phyloP scores from a whole-genome alignment of 2,888 invertebrate species.

The Ophion ellenae region DNA sequence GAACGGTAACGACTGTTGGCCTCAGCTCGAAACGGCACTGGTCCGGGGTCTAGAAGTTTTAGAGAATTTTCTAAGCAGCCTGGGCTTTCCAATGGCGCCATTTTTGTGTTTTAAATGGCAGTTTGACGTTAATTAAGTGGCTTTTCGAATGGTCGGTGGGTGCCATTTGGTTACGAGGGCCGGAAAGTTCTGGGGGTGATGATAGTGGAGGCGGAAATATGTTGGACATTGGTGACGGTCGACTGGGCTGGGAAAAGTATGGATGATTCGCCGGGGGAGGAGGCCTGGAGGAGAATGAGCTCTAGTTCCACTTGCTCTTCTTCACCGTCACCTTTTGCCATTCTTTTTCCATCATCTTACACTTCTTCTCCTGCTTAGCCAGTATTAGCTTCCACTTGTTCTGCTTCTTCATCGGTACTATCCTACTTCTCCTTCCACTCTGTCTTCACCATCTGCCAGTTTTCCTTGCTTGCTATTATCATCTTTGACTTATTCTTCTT shows the following conservation, averaged over 20 bases:
- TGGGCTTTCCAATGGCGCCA: no score
- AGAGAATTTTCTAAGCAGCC: no score
- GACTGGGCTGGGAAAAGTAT: conserved; percentile 8
- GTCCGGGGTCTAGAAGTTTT: no score
- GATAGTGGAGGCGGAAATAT: neutral
- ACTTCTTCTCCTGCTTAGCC: neutral
- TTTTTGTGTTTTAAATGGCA: no score
- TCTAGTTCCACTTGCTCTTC: conserved; percentile 13
- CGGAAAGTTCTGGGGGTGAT: no score
- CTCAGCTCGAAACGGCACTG: no score
- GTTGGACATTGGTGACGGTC: conserved; percentile 6
- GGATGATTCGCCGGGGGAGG: conserved; percentile 30
- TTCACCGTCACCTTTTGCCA: conserved; percentile 42
- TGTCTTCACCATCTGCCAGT: neutral
- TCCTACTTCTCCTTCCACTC: neutral
- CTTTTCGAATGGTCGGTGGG: no score
- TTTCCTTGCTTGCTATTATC: neutral
- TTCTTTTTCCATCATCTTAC: conserved; percentile 40
- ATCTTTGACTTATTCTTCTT: neutral
- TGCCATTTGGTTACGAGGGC: no score
- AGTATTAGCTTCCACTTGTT: neutral
- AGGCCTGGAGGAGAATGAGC: conserved; percentile 28
- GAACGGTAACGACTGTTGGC: no score
- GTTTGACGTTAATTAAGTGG: no score
- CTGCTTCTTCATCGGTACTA: no score